phyloP scores from a whole-genome alignment of 1,140 invertebrate species.

The Batillaria attramentaria region DNA sequence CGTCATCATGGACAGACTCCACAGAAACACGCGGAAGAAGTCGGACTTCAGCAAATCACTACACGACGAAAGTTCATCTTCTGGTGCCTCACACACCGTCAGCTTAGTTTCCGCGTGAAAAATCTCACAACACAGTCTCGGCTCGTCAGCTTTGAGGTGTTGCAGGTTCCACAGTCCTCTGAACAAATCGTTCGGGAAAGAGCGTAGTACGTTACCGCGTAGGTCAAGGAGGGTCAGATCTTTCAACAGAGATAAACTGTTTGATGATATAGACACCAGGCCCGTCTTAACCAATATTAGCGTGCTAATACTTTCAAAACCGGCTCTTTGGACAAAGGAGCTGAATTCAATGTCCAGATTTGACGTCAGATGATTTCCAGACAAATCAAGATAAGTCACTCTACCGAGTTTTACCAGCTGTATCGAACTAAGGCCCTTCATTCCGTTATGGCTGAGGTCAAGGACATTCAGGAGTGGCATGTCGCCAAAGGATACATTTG shows the following conservation, averaged over 20 bases:
- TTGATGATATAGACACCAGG: background rate
- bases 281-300: slow-evolving; percentile 20
- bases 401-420: background rate
- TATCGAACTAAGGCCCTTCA: slow-evolving; percentile 7
- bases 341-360: slow-evolving; percentile 31
- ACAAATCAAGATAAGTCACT: slow-evolving; percentile 27
- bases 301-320: slow-evolving; percentile 30
- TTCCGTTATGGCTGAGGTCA: slow-evolving; percentile 20
- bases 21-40: background rate
- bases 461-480: slow-evolving; percentile 18
- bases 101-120: background rate
- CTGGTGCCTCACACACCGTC: background rate
- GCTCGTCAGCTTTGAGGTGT: background rate
- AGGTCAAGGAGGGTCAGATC: background rate
- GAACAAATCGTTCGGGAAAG: background rate
- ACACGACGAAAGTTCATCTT: slow-evolving; percentile 16
- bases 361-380: slow-evolving; percentile 29
- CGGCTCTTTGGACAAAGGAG: slow-evolving; percentile 19
- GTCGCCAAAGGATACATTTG: background rate
- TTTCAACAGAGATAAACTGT: background rate
- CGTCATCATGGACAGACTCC: background rate
- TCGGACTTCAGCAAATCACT: background rate
- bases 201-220: background rate
- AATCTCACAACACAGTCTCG: background rate
- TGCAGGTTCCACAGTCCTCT: background rate